Conservation (phyloP, 2,888 invertebrate genomes). For the Dolichopus griseipennis region DNA sequence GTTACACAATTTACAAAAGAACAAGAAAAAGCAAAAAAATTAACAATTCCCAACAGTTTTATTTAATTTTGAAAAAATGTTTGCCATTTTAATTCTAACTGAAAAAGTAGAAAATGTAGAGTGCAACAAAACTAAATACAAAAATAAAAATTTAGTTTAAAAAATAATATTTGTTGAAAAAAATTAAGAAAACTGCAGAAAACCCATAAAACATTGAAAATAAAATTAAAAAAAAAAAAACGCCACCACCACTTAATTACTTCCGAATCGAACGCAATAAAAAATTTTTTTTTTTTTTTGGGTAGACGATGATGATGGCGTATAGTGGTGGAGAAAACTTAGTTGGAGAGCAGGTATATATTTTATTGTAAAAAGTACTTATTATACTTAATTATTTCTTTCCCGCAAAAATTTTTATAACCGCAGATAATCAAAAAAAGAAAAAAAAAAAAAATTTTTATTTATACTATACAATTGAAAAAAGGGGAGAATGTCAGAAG, state of each 20-base stretch:
- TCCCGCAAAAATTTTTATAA: background rate
- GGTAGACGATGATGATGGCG: background rate
- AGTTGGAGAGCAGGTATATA: background rate
- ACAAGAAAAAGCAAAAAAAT: too few relatives aligned
- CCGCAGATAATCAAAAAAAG: background rate
- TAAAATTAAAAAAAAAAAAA: background rate
- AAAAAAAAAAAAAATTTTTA: too few relatives aligned
- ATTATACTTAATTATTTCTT: background rate
- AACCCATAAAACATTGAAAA: background rate
- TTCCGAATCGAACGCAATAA: conserved; percentile 6
- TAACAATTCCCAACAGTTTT: background rate
- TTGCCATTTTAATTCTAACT: background rate
- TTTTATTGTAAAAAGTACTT: background rate
- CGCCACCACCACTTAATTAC: conserved; percentile 1
- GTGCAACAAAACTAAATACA: too few relatives aligned
- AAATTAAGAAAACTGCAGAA: background rate
- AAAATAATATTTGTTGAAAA: background rate
- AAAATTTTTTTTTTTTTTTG: too few relatives aligned
- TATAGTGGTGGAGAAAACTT: too few relatives aligned
- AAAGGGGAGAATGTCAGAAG: background rate
- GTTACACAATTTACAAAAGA: background rate
- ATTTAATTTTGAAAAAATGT: background rate
- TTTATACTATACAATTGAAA: background rate
- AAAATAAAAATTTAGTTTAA: too few relatives aligned
- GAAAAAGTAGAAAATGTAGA: too few relatives aligned